Conservation (phyloP, 1,140 invertebrate species). For the Heliconius eleuchia region DNA sequence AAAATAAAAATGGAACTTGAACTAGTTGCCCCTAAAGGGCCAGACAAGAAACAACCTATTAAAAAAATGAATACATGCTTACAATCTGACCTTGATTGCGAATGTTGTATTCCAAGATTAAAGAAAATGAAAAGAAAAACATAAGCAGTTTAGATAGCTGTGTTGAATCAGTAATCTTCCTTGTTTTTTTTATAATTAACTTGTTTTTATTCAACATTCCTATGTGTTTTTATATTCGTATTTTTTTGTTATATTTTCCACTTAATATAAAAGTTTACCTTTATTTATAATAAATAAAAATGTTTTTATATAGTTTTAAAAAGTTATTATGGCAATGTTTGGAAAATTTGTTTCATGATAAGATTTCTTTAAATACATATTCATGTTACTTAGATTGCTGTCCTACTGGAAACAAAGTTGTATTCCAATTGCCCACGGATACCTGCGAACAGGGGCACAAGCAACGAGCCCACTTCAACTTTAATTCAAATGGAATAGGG, state of each 20-base stretch:
- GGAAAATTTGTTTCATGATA: not conserved
- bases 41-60: conserved; percentile 60
- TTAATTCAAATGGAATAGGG: conserved; percentile 63
- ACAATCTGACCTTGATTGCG: conserved; percentile 67
- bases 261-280: too few relatives aligned
- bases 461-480: conserved; percentile 68
- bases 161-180: not conserved
- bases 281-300: too few relatives aligned
- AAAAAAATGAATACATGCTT: conserved; percentile 57
- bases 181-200: not conserved
- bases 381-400: conserved; percentile 71
- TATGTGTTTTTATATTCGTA: not conserved
- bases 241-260: too few relatives aligned
- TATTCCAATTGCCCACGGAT: conserved; percentile 71
- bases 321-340: not conserved
- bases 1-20: conserved; percentile 73
- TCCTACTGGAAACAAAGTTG: conserved; percentile 70
- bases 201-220: not conserved
- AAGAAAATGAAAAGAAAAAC: conserved; percentile 38
- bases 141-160: not conserved
- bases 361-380: conserved; percentile 36
- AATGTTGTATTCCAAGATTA: conserved; percentile 55
- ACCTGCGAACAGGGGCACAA: conserved; percentile 63
- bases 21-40: conserved; percentile 66
- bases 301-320: not conserved